Evolutionary conservation across 2,113 vertebrate genomes (phyloP), one percentile per base, ranked within the genome.

Genomic region (Cololabis saira): DNA sequence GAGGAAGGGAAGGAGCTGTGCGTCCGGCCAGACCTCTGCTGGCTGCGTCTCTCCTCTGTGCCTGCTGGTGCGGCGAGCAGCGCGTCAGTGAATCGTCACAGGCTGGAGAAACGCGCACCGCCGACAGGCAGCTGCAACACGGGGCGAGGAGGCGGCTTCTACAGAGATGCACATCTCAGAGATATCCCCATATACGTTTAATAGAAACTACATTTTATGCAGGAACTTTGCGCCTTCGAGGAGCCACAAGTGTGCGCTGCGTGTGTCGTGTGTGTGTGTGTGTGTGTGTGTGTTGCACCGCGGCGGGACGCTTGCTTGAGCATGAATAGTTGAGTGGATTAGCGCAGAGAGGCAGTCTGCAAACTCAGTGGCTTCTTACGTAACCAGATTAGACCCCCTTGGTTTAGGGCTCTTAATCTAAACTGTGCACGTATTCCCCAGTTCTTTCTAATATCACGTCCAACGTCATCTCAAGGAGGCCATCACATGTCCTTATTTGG

Each of bases 71-170:
- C 59, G 78, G 77, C 72, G 56, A 55, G 69, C 81, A 77, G 64
- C 81, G 87, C 86, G 90, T 92, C 91, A 92, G 86, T 56, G 71
- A 69, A 65, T 87, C 86, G 91, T 92, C 89, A 90, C 76, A 18
- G 80, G 53, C 63, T 64, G 74, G 18, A 49, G 51, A 67, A 52
- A 54, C 56, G 27, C 73, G 40, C 80, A 53, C 45, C 71, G 60
- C 72, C 68, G n/a, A n/a, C n/a, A n/a, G n/a, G n/a, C n/a, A 65
- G 77, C 73, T 80, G 80, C 74, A 58, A 77, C 74, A 68, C 64
- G 70, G 76, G 43, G 52, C 77, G 65, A 57, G 59, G 65, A 57
- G 59, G 65, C 45, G 67, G 60, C 50, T 61, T 43, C 69, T 42
- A 57, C 59, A 12, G 77, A 53, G 48, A 62, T 11, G 30, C 1